Conservation (phyloP, 2,113 vertebrate species). For the Cyprinus carpio region DNA sequence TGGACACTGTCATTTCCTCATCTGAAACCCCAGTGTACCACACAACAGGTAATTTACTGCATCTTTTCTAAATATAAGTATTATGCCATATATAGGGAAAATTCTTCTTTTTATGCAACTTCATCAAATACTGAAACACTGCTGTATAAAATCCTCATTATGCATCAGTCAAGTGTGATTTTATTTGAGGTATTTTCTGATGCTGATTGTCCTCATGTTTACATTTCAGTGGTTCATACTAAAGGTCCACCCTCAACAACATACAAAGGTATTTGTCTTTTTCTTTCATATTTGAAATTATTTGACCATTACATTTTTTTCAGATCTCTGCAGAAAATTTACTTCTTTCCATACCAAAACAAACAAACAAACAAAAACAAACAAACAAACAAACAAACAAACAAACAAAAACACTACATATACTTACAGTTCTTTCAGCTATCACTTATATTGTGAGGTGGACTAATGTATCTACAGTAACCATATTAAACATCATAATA, state of each 20-base stretch:
- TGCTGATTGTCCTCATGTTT: background rate
- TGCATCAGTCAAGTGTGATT: background rate
- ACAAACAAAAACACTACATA: background rate
- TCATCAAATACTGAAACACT: background rate
- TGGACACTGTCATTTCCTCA: background rate
- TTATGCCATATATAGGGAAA: background rate
- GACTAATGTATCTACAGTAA: background rate
- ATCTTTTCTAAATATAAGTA: background rate
- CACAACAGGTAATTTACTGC: background rate
- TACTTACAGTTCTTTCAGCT: background rate
- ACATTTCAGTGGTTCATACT: background rate
- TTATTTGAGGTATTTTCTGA: background rate
- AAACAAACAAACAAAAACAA: too few relatives aligned
- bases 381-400: too few relatives aligned
- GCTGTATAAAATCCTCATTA: background rate
- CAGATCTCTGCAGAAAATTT: background rate
- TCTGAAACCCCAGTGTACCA: background rate
- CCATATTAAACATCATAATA: background rate
- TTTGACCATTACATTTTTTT: background rate
- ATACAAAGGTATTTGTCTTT: background rate
- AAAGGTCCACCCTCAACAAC: background rate
- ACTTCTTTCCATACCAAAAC: background rate
- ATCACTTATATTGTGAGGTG: background rate
- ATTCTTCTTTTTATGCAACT: background rate
- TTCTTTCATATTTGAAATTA: background rate